These are phyloP conservation scores for Cacoxenus indagator DNA, from an alignment of 2,888 invertebrate genomes.

Conservation along the genomic window DNA sequence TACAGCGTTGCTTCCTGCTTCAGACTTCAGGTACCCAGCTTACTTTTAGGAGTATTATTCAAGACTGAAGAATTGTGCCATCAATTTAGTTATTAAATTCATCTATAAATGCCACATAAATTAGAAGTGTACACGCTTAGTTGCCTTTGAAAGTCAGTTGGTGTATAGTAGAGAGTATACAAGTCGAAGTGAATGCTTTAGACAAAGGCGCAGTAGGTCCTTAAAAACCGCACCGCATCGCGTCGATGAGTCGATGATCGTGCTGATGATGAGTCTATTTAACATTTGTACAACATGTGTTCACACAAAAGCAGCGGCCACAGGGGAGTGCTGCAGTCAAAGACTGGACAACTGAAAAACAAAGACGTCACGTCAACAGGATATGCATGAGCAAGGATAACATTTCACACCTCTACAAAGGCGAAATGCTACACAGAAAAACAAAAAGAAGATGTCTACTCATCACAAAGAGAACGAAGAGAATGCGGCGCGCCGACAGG, in stretches of 20 bases:
- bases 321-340: not conserved
- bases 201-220: constrained; percentile 14
- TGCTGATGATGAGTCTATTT: constrained; percentile 27
- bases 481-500: constrained; percentile 30
- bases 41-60: constrained; percentile 58
- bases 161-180: too few species aligned
- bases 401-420: constrained; percentile 66
- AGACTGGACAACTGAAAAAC: constrained; percentile 30
- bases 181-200: too few species aligned
- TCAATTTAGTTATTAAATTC: constrained; percentile 64
- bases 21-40: constrained; percentile 40
- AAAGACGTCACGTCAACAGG: constrained; percentile 52
- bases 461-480: not conserved
- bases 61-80: constrained; percentile 40
- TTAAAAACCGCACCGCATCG: constrained; percentile 14
- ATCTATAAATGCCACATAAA: constrained; percentile 23
- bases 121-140: constrained; percentile 12
- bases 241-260: constrained; percentile 19
- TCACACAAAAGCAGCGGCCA: constrained; percentile 53
- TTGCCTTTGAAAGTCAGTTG: too few species aligned
- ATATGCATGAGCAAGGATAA: constrained; percentile 63
- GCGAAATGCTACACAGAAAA: constrained; percentile 37
- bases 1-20: constrained; percentile 39
- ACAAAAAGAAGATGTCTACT: constrained; percentile 31
- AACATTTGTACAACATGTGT: constrained; percentile 60